Base-by-base conservation (phyloP, 2,113 vertebrate genomes). In the Macquaria australasica region DNA sequence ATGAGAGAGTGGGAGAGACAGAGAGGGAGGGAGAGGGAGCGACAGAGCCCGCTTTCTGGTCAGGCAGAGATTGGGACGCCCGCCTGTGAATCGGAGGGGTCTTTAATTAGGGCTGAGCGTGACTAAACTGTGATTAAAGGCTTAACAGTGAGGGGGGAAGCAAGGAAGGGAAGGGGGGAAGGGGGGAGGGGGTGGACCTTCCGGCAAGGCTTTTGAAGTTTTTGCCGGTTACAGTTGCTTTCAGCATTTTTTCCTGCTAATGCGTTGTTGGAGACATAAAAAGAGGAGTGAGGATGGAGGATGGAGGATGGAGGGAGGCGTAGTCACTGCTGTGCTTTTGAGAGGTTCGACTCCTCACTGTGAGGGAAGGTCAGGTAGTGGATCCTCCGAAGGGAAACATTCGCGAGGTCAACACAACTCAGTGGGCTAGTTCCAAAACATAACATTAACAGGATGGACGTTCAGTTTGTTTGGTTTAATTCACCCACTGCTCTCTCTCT, bases 81-180 rank as follows among this genome's bases (percentile, higher is more conserved):
- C 48, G 89, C 81, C 78, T 92, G 92, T 93, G 93, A 95, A 93
- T 90, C 85, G 53, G 87, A 91, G 89, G 92, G 93, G 93, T 92
- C 94, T 95, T 96, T 96, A 96, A 96, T 96, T 96, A 96, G 94
- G 85, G 68, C 93, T 93, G 90, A 92, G 95, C 93, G 90, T 96
- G 96, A 96, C 95, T 96, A 95, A 96, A 96, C 93, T 93, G 93
- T 94, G 93, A 96, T 96, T 96, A 95, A 96, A 94, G 94, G 94
- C 93, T 95, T 94, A 93, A 87, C 90, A 88, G 91, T 87, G 86
- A 83, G 76, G 84, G 86, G 91, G 87, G 73, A 74, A 81, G 83
- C 41, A 58, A 75, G 56, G 59, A 55, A 63, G 69, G 82, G 39
- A 41, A 8, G 31, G 23, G 51, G 50, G 23, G 31, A 15, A 45